phyloP scores from a whole-genome alignment of 2,797 vertebrate genomes.

The Erpetoichthys calabaricus region DNA sequence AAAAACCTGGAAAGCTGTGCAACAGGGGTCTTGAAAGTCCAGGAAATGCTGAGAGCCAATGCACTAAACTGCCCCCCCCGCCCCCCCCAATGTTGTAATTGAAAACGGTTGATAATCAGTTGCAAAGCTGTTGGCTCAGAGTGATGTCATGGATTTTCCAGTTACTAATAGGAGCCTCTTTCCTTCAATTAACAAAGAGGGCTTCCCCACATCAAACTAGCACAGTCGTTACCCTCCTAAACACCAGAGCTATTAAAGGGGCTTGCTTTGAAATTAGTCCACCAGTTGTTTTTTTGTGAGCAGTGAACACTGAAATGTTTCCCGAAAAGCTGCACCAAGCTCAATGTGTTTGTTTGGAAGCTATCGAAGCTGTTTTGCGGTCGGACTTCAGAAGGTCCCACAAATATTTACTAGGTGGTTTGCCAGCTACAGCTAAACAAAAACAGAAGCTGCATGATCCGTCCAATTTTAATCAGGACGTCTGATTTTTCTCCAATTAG shows the following conservation, averaged over 20 bases:
- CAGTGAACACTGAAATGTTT: conserved; percentile 33
- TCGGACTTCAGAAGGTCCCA: conserved; percentile 51
- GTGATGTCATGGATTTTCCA: conserved; percentile 48
- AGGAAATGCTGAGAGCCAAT: conserved; percentile 34
- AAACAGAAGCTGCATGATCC: conserved; percentile 22
- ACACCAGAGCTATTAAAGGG: conserved; percentile 14
- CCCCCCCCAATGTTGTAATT: conserved; percentile 37
- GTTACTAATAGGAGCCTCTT: conserved; percentile 24
- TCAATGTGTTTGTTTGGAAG: conserved; percentile 46
- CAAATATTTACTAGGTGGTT: conserved; percentile 54
- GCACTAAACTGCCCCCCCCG: conserved; percentile 28
- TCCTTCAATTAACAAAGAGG: conserved; percentile 39
- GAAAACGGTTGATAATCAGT: conserved; percentile 52
- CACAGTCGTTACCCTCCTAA: conserved; percentile 26
- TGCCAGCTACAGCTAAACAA: conserved; percentile 27
- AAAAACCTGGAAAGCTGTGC: background rate
- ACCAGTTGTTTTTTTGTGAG: conserved; percentile 16
- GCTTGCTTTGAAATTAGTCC: conserved; percentile 27
- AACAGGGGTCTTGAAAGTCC: background rate
- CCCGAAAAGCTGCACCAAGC: conserved; percentile 38
- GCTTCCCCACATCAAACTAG: conserved; percentile 43
- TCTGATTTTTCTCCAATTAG: conserved; percentile 7
- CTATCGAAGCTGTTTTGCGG: conserved; percentile 43
- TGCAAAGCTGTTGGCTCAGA: conserved; percentile 38
- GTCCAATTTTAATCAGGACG: conserved; percentile 14